Percentiles rank a stretch among this genome's conserved stretches.
Conservation (phyloP, 2,797 vertebrate genomes). For the Schizopygopsis malacanthus region DNA sequence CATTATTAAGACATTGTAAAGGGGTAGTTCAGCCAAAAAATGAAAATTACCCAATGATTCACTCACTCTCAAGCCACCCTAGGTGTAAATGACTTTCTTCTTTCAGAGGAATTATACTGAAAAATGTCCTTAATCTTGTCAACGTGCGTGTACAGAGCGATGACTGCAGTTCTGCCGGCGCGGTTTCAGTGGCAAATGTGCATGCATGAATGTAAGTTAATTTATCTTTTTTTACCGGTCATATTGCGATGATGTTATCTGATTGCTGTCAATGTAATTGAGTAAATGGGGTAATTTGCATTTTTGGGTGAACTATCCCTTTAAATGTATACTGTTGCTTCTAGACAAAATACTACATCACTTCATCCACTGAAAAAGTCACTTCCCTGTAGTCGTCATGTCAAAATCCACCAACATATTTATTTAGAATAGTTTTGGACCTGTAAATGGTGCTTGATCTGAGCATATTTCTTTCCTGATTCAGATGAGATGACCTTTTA, state of each 20-base stretch:
- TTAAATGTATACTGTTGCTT: background rate
- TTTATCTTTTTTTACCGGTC: too few relatives aligned
- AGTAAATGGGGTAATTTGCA: too few relatives aligned
- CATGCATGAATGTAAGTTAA: too few relatives aligned
- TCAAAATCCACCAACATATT: background rate
- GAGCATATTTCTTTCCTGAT: background rate
- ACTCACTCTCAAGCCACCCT: background rate
- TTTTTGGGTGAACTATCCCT: background rate
- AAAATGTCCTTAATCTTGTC: background rate
- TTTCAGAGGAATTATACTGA: background rate
- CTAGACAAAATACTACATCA: background rate
- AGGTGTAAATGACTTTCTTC: background rate
- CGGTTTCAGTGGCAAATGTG: too few relatives aligned
- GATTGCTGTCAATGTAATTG: too few relatives aligned
- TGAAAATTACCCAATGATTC: background rate
- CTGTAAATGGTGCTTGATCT: background rate
- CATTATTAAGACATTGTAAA: background rate
- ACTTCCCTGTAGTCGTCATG: background rate
- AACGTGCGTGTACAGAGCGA: too few relatives aligned
- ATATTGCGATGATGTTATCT: too few relatives aligned
- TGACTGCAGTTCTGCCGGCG: too few relatives aligned
- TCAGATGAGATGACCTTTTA: background rate
- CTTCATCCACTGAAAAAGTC: background rate
- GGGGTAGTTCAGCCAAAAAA: background rate
- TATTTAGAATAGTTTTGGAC: background rate